Percentiles rank a stretch among this genome's conserved stretches.
These are phyloP conservation scores for Gobiocypris rarus DNA, from an alignment of 2,113 vertebrate genomes.

Conservation along the genomic window DNA sequence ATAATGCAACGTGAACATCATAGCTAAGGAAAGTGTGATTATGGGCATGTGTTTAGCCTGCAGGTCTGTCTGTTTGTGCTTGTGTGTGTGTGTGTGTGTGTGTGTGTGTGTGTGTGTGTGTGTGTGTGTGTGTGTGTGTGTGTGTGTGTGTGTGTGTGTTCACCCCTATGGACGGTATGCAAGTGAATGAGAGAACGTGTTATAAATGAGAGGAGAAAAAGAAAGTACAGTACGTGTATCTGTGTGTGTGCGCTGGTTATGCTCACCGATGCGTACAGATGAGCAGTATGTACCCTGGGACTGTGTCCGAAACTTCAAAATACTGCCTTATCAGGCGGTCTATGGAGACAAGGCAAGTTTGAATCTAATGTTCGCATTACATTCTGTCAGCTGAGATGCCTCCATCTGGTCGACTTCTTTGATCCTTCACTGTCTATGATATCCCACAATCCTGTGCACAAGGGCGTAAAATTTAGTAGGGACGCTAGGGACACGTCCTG, in stretches of 20 bases:
- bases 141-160: background rate
- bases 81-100: background rate
- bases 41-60: constrained; percentile 21
- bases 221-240: background rate
- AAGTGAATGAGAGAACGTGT: background rate
- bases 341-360: background rate
- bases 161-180: constrained; percentile 8
- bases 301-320: background rate
- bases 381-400: background rate
- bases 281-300: background rate
- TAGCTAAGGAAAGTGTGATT: constrained; percentile 40
- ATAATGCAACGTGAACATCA: constrained; percentile 50
- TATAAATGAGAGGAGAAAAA: background rate
- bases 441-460: background rate
- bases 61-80: background rate
- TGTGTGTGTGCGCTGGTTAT: constrained; percentile 29
- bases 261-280: constrained; percentile 14
- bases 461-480: too few species aligned
- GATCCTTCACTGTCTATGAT: background rate
- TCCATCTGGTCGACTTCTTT: background rate
- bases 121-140: background rate
- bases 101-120: background rate
- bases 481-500: too few species aligned
- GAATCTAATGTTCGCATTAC: background rate
- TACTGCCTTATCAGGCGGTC: background rate